These are phyloP conservation scores for Petroica traversi DNA, from an alignment of 2,113 vertebrate genomes.

Conservation along the genomic window DNA sequence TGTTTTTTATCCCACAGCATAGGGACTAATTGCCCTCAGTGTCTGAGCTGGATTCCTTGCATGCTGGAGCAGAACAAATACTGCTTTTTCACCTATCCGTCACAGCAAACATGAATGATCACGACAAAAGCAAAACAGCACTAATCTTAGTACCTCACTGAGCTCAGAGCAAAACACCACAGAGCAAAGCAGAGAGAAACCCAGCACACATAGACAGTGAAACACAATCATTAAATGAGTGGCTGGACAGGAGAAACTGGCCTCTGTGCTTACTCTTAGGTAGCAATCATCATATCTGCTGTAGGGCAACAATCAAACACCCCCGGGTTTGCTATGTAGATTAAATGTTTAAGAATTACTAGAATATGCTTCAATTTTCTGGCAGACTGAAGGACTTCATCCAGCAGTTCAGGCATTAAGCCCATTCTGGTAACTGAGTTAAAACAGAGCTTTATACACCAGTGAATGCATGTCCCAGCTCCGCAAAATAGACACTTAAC, in stretches of 20 bases:
- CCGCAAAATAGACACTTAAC: background rate
- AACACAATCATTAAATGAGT: background rate
- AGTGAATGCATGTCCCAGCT: background rate
- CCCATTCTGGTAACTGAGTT: background rate
- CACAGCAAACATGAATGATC: constrained; percentile 23
- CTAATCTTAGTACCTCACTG: constrained; percentile 21
- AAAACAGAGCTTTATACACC: background rate
- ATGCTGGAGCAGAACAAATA: constrained; percentile 31
- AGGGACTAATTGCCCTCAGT: background rate
- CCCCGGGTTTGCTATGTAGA: accelerated
- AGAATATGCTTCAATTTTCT: background rate
- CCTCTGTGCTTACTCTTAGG: background rate
- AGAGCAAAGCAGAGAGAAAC: background rate
- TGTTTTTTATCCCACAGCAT: constrained; percentile 24
- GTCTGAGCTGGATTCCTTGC: background rate
- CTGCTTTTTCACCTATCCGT: constrained; percentile 26
- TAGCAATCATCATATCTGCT: background rate
- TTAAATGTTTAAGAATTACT: background rate
- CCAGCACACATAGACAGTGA: background rate
- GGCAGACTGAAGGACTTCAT: background rate
- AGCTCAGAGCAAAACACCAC: background rate
- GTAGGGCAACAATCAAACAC: background rate
- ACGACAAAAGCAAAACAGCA: background rate
- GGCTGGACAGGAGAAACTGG: background rate
- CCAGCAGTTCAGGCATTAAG: background rate